Evolutionary conservation across 2,888 invertebrate species (phyloP), one percentile per base, ranked within the genome.

Genomic region (Acanthoscelides obtectus): DNA sequence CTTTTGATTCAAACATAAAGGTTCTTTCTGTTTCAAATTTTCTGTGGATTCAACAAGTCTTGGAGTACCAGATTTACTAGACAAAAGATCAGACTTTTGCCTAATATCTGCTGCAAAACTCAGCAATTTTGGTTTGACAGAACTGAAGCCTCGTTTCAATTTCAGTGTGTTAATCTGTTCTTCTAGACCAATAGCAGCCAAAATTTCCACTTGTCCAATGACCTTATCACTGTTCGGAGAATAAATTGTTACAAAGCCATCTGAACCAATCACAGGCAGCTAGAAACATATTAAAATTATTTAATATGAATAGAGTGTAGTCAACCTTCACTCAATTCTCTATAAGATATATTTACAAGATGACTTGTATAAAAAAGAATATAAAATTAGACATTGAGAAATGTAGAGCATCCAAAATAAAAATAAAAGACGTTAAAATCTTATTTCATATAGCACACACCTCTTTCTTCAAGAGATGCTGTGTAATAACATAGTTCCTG

Each of bases 171-270:
- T 84, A 27, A 91, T 88, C 83, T 91, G 91, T 67, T 87, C 85
- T 67, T 88, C 87, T 2, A 89, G 89, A 17, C 91, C 91, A 67
- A 91, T 84, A 64, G 90, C 90, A 45, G 90, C 82, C 12, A 90
- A 78, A 66, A 89, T 87, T 78, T 88, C 87, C 3, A 89, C 82
- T 79, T 90, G 87, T 0, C 90, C 90, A 71, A 86, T 80, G 20
- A 85, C 79, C 67, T 84, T 81, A 63, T 87, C 86, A 17, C 84
- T 85, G 22, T 85, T 80, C 25, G 87, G 85, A 76, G 86, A 84
- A 1, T 83, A 78, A 70, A 90, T 87, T 8, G 88, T 84, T 67
- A 88, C 86, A 89, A 89, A 90, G 77, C 87, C 88, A 80, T 91
- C 90, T 17, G 88, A 87, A 67, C 88, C 88, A 76, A 90, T 88